Conservation (phyloP, 2,113 vertebrate species). For the Nerophis ophidion region DNA sequence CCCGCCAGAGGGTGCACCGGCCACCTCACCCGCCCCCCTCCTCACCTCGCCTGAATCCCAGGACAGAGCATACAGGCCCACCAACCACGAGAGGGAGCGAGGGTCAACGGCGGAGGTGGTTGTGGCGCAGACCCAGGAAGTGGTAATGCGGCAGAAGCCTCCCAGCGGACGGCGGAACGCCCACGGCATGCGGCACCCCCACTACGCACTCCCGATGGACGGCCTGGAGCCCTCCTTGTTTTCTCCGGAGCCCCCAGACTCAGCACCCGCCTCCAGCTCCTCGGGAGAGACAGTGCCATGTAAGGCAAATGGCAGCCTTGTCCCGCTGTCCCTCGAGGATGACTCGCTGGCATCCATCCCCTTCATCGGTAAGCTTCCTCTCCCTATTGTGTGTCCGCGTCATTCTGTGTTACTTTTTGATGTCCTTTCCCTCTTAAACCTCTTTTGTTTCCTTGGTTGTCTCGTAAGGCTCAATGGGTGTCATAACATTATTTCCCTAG, state of each 20-base stretch:
- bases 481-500: no score
- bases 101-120: constrained; percentile 53
- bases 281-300: constrained; percentile 39
- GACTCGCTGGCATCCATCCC: constrained; percentile 95
- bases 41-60: constrained; percentile 46
- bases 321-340: constrained; percentile 78
- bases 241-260: constrained; percentile 57
- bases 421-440: neutral
- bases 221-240: constrained; percentile 70
- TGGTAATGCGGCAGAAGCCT: constrained; percentile 89
- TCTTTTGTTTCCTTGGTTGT: neutral
- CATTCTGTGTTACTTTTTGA: neutral
- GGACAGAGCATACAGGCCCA: constrained; percentile 58
- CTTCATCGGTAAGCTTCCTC: constrained; percentile 84
- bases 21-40: constrained; percentile 30
- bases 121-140: constrained; percentile 70
- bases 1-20: constrained; percentile 53
- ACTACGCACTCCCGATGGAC: constrained; percentile 78
- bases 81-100: constrained; percentile 72
- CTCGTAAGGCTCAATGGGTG: neutral
- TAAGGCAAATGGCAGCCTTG: constrained; percentile 68
- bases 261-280: constrained; percentile 27
- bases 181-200: constrained; percentile 76
- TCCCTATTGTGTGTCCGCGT: no score
- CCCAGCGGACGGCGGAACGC: constrained; percentile 81